These are phyloP conservation scores for Phoenicopterus ruber DNA, from an alignment of 2,113 vertebrate genomes.

Conservation along the genomic window DNA sequence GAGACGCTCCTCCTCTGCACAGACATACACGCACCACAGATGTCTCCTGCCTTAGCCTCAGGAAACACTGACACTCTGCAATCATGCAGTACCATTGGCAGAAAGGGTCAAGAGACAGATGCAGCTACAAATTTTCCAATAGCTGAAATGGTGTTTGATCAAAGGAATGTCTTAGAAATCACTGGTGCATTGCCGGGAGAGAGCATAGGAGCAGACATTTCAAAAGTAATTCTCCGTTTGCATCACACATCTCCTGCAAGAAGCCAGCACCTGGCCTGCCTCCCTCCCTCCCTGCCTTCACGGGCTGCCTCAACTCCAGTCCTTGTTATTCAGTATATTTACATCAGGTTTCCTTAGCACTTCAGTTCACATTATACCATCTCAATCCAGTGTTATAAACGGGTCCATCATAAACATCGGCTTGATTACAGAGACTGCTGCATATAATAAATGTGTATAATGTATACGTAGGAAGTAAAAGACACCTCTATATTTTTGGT, in stretches of 20 bases:
- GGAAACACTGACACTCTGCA: neutral
- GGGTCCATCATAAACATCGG: conserved; percentile 34
- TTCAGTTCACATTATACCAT: neutral
- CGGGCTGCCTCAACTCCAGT: neutral
- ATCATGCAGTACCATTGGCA: neutral
- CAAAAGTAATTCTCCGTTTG: neutral
- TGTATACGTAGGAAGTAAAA: conserved; percentile 32
- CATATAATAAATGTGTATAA: conserved; percentile 56
- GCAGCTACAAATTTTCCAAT: neutral
- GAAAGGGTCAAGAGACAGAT: neutral
- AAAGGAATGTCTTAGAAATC: neutral
- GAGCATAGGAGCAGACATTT: neutral
- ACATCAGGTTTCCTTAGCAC: neutral
- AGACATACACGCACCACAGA: neutral
- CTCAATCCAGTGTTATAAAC: neutral
- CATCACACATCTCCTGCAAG: neutral
- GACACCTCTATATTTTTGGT: conserved; percentile 69
- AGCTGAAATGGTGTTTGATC: neutral
- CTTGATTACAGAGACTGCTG: conserved; percentile 55
- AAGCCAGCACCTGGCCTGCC: neutral
- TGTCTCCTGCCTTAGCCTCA: neutral
- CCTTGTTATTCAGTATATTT: neutral
- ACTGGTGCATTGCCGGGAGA: neutral
- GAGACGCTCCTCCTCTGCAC: neutral
- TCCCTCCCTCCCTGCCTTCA: neutral